Evolutionary conservation across 2,888 invertebrate genomes (phyloP).

Genomic region (Deladenus siricidicola): DNA sequence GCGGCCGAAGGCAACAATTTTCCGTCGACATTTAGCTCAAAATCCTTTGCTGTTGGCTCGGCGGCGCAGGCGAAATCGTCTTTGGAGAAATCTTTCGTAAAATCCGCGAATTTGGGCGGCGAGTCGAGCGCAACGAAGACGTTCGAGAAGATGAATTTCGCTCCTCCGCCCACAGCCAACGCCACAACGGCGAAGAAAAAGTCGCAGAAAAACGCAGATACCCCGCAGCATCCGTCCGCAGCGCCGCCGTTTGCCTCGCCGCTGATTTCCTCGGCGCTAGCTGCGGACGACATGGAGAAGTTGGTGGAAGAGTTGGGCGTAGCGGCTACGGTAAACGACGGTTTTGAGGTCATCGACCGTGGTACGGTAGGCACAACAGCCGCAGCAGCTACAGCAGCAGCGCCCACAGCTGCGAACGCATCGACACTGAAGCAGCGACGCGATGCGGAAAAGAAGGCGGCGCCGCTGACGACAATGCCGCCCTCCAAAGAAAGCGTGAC

Average conservation of each 20-base stretch:
- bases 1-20: too few species aligned
- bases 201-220: too few species aligned
- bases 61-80: too few species aligned
- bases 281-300: slow-evolving; percentile 5
- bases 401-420: neutral
- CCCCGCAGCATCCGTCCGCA: neutral
- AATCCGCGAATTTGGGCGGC: too few species aligned
- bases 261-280: neutral
- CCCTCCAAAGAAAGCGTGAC: too few species aligned
- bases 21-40: too few species aligned
- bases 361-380: neutral
- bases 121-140: too few species aligned
- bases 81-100: too few species aligned
- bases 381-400: neutral
- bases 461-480: neutral
- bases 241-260: neutral
- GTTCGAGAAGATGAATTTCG: too few species aligned
- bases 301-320: neutral
- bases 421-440: neutral
- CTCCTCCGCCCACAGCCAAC: too few species aligned
- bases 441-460: neutral
- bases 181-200: too few species aligned
- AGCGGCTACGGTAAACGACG: neutral
- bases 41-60: too few species aligned
- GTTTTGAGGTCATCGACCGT: slow-evolving; percentile 1